A percentile compares a stretch with the other conserved stretches of the same genome.
phyloP scores from a whole-genome alignment of 2,888 invertebrate species.

The Oscheius sp. region DNA sequence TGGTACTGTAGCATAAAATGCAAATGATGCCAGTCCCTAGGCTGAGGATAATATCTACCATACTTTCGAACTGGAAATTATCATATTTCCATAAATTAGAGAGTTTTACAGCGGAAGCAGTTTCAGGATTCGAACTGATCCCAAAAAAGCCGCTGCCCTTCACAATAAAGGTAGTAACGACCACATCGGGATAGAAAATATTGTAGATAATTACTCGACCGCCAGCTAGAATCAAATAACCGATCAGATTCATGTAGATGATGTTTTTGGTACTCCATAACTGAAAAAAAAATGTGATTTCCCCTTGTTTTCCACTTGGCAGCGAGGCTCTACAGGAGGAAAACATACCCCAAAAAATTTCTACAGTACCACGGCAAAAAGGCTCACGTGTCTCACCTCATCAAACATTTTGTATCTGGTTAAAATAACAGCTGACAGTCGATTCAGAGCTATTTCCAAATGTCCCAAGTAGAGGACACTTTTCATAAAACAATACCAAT shows the following conservation, averaged over 20 bases:
- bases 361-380: too few species aligned
- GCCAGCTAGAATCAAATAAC: neutral
- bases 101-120: neutral
- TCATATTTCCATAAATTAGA: too few species aligned
- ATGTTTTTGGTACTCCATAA: constrained; percentile 11
- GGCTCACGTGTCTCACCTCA: neutral
- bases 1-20: neutral
- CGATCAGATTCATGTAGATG: neutral
- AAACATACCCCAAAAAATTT: too few species aligned
- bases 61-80: neutral
- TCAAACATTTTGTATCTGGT: neutral
- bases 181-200: neutral
- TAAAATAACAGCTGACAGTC: neutral
- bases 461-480: neutral
- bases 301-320: too few species aligned
- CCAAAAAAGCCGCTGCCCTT: too few species aligned
- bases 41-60: neutral
- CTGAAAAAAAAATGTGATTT: neutral
- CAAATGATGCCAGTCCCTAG: neutral
- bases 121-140: neutral
- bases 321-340: too few species aligned
- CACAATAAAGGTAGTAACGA: neutral
- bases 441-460: neutral
- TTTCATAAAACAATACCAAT: neutral
- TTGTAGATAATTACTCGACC: neutral